Evolutionary conservation across 2,797 vertebrate genomes (phyloP), one percentile per base, ranked within the genome.

Genomic region (Thripadectes ignobilis): DNA sequence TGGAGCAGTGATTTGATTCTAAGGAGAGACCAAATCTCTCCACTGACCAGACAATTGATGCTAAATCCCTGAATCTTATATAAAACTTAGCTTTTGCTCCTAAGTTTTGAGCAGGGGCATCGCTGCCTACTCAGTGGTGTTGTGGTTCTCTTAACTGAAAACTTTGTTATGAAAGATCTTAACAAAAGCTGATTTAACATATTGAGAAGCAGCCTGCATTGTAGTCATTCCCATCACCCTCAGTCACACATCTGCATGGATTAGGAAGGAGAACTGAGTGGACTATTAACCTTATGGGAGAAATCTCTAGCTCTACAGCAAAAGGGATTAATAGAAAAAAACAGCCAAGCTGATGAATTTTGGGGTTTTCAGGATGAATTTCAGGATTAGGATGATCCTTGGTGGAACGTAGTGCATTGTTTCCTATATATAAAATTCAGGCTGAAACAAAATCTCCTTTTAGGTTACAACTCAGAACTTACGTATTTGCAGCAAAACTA

Each of bases 1-100:
- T 46, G n/a, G 34, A 73, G 24, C 27, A 90, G 20, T 41, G n/a
- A 38, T 1, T 0, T 7, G 17, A 32, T 73, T 57, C 32, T 66
- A 78, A 67, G 8, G 34, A 66, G 1, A 3, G 2, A 71, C 18
- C 55, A 89, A 58, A 12, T 7, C 3, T 22, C 1, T 1, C 2
- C 20, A 22, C 19, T 15, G 4, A 63, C 26, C 14, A 67, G 45
- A 34, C 8, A 75, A 30, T 57, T 41, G 52, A 46, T 3, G 1
- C 14, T 20, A 75, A 72, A 72, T 65, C 52, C 14, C 5, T 23
- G 34, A 84, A 54, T 65, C 29, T 27, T 15, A 6, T 14, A 14
- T 5, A 45, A 74, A 80, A 88, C 16, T 51, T 20, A 58, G 12
- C 4, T 69, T 87, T 57, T 75, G 4, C 29, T 57, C 8, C 13